A percentile compares a stretch with the other conserved stretches of the same genome.
These are phyloP conservation scores for Hydrozoanthus tunicans DNA, from an alignment of 64 coral and sea anemone genomes.

Conservation along the genomic window DNA sequence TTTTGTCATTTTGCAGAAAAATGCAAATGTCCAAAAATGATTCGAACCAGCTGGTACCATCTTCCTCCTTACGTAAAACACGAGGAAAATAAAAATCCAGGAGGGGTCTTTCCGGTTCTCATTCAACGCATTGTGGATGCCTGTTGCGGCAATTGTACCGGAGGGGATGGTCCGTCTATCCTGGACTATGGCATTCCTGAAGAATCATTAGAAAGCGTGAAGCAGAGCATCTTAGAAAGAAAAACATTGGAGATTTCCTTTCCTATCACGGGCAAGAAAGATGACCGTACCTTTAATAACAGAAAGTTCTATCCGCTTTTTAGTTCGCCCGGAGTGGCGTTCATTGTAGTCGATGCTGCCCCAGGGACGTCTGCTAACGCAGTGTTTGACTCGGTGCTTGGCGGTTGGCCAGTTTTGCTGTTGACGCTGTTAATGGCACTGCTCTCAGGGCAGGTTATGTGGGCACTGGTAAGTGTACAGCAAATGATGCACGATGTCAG, in stretches of 20 bases:
- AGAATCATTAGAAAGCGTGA: constrained; percentile 28
- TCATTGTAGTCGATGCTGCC: constrained; percentile 84
- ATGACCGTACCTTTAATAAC: constrained; percentile 62
- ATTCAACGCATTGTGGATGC: constrained; percentile 52
- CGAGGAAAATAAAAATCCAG: neutral
- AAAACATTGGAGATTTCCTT: constrained; percentile 73
- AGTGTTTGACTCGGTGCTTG: constrained; percentile 83
- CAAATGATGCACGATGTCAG: neutral
- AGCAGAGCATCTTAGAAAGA: constrained; percentile 8
- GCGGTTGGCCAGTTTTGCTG: constrained; percentile 85
- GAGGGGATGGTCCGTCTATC: constrained; percentile 49
- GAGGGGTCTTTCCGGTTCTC: constrained; percentile 69
- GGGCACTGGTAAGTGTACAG: constrained; percentile 81
- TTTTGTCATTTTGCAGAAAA: constrained; percentile 70
- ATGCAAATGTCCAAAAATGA: constrained; percentile 80
- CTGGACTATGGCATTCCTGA: neutral
- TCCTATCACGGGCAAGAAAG: constrained; percentile 83
- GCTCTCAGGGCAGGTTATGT: constrained; percentile 94
- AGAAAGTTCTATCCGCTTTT: constrained; percentile 83
- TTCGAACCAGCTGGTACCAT: constrained; percentile 85
- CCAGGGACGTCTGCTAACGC: constrained; percentile 78
- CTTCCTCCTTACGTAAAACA: constrained; percentile 71
- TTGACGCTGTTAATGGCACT: constrained; percentile 88
- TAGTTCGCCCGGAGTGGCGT: constrained; percentile 85
- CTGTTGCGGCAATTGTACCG: constrained; percentile 90